A percentile compares a stretch with the other conserved stretches of the same genome.
phyloP scores from a whole-genome alignment of 2,113 vertebrate species.

The Cygnus atratus region DNA sequence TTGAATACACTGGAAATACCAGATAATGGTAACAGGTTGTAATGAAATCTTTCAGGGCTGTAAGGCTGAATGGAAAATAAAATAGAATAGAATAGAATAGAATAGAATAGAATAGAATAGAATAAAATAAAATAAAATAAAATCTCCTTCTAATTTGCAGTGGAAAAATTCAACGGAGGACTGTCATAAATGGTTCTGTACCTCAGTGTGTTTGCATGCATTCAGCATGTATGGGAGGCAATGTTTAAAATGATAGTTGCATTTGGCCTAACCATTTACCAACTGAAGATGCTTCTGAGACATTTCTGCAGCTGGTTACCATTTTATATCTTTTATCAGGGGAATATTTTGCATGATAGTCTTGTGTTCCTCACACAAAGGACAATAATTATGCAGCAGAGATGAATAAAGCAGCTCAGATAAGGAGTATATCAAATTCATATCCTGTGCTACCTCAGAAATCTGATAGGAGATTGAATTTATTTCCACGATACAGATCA shows the following conservation, averaged over 20 bases:
- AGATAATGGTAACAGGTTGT: neutral
- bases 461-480: conserved; percentile 40
- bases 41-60: neutral
- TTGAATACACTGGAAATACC: neutral
- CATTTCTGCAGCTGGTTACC: neutral
- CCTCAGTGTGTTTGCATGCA: neutral
- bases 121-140: neutral
- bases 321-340: neutral
- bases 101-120: neutral
- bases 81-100: neutral
- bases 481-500: neutral
- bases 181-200: neutral
- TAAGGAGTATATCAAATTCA: conserved; percentile 44
- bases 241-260: neutral
- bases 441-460: conserved; percentile 36
- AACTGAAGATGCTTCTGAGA: neutral
- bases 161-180: neutral
- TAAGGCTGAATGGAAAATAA: neutral
- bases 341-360: conserved; percentile 9
- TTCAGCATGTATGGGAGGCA: neutral
- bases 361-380: conserved; percentile 38
- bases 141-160: neutral
- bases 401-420: conserved; percentile 37
- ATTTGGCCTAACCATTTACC: neutral
- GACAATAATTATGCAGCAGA: conserved; percentile 36